Conservation (phyloP, 2,888 invertebrate species). For the Pachymerium ferrugineum region DNA sequence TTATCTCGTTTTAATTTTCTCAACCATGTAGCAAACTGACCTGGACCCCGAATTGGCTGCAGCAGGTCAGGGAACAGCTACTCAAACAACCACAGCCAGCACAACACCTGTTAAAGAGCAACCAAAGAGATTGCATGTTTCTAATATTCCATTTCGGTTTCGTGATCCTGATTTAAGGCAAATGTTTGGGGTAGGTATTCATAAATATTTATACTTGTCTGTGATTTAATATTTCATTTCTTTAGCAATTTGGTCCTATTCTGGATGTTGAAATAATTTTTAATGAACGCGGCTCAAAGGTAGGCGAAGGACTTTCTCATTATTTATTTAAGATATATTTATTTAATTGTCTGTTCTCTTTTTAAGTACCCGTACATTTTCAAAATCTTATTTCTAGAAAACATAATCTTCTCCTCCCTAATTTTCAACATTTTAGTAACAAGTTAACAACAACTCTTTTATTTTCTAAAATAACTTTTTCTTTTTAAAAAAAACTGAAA, state of each 20-base stretch:
- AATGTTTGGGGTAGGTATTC: slow-evolving; percentile 86
- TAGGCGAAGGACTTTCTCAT: slow-evolving; percentile 60
- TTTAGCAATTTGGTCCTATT: slow-evolving; percentile 97
- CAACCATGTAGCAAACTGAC: slow-evolving; percentile 54
- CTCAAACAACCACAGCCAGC: slow-evolving; percentile 42
- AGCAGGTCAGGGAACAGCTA: slow-evolving; percentile 41
- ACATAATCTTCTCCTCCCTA: no score
- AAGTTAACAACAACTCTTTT: no score
- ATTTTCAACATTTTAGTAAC: no score
- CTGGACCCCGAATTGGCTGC: slow-evolving; percentile 51
- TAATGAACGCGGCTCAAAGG: slow-evolving; percentile 99
- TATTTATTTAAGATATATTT: no score
- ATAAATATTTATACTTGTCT: neutral
- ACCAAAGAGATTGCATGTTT: slow-evolving; percentile 95
- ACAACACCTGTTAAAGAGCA: slow-evolving; percentile 57
- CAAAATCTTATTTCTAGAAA: no score
- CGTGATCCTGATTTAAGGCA: slow-evolving; percentile 96
- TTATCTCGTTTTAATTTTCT: neutral
- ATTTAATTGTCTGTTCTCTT: neutral
- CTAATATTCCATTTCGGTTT: slow-evolving; percentile 99
- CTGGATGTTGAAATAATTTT: slow-evolving; percentile 99
- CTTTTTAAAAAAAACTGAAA: no score
- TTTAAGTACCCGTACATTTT: slow-evolving; percentile 31
- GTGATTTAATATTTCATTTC: slow-evolving; percentile 46
- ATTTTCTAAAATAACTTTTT: no score